Percentiles rank a stretch among this genome's conserved stretches.
phyloP scores from a whole-genome alignment of 2,113 vertebrate genomes.

The Vimba vimba region DNA sequence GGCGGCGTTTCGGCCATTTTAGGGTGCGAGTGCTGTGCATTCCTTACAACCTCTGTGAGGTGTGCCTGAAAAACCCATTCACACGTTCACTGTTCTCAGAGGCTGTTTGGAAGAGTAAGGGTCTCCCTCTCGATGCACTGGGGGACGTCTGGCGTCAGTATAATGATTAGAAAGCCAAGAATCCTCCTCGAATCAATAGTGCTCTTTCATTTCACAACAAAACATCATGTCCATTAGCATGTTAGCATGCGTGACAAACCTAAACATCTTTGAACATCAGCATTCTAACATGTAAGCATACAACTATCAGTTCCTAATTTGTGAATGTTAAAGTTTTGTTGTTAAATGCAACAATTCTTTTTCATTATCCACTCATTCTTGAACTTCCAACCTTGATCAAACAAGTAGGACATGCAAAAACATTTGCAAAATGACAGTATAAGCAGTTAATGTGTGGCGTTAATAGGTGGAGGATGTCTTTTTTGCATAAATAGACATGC shows the following conservation, averaged over 20 bases:
- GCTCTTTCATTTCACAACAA: background rate
- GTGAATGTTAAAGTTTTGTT: background rate
- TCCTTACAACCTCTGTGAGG: constrained; percentile 43
- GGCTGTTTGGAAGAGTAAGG: background rate
- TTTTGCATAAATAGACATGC: constrained; percentile 33
- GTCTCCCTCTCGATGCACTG: background rate
- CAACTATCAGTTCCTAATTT: background rate
- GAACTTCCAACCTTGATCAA: background rate
- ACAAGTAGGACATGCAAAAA: too few relatives aligned
- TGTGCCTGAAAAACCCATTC: constrained; percentile 55
- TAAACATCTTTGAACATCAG: constrained; percentile 10
- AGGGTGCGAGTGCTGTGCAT: constrained; percentile 50
- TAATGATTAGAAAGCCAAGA: constrained; percentile 16
- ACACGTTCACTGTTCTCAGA: constrained; percentile 25
- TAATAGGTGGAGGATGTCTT: background rate
- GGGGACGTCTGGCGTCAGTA: background rate
- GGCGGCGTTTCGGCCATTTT: constrained; percentile 78
- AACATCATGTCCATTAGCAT: background rate
- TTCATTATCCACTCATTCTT: too few relatives aligned
- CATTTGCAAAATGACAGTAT: background rate
- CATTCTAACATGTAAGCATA: background rate
- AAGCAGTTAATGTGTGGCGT: background rate
- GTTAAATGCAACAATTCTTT: background rate
- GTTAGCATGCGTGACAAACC: background rate
- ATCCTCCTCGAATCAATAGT: constrained; percentile 23